Conservation (phyloP, 2,113 vertebrate species). For the Neolamprologus ventralis region DNA sequence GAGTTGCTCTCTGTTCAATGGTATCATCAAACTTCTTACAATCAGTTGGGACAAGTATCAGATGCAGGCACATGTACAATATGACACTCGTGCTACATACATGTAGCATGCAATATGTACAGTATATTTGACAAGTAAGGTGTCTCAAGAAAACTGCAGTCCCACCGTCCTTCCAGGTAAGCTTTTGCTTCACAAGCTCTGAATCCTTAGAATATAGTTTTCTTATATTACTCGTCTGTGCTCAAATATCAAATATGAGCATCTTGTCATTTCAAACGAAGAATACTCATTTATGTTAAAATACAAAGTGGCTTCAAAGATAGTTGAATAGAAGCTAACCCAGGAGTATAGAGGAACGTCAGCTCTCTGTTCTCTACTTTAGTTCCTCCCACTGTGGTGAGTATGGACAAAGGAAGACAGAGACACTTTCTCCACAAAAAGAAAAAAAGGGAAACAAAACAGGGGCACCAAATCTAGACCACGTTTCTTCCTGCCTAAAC, state of each 20-base stretch:
- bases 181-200: conserved; percentile 30
- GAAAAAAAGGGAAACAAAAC: neutral
- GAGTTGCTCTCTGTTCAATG: neutral
- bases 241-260: neutral
- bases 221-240: neutral
- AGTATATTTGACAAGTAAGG: neutral
- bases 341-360: neutral
- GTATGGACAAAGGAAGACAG: conserved; percentile 48
- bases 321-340: conserved; percentile 34
- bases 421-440: conserved; percentile 42
- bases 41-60: conserved; percentile 46
- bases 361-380: neutral
- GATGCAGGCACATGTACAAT: conserved; percentile 58
- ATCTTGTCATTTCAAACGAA: neutral
- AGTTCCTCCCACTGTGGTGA: conserved; percentile 20
- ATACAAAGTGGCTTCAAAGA: neutral
- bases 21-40: conserved; percentile 22
- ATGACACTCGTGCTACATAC: conserved; percentile 63
- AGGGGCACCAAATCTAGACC: conserved; percentile 13
- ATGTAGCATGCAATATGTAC: conserved; percentile 69
- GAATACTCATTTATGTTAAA: neutral
- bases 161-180: conserved; percentile 4
- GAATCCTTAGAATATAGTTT: neutral
- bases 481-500: conserved; percentile 14
- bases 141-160: neutral